phyloP scores from a whole-genome alignment of 2,797 vertebrate genomes.

The Graptemys geographica region DNA sequence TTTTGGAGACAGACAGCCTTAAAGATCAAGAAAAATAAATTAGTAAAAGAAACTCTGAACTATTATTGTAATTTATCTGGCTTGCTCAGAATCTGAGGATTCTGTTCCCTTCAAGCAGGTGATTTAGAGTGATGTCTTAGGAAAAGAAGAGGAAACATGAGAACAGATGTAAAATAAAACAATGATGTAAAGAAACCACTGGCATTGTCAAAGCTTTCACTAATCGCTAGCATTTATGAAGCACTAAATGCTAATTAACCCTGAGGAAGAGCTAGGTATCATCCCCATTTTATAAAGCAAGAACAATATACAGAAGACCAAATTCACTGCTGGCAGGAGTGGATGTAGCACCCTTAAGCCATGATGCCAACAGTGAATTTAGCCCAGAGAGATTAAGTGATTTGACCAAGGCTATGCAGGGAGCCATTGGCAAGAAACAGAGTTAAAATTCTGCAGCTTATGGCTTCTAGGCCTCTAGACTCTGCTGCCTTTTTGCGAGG shows the following conservation, averaged over 20 bases:
- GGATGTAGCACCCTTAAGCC: background rate
- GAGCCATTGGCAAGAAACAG: background rate
- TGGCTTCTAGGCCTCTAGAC: background rate
- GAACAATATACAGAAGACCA: background rate
- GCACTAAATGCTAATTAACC: background rate
- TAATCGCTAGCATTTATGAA: background rate
- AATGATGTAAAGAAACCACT: slow-evolving; percentile 31
- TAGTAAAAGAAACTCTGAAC: slow-evolving; percentile 46
- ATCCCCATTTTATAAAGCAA: background rate
- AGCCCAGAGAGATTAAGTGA: background rate
- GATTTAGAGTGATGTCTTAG: slow-evolving; percentile 58
- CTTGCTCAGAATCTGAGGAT: slow-evolving; percentile 21
- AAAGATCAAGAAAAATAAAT: slow-evolving; percentile 58
- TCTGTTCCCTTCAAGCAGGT: slow-evolving; percentile 49
- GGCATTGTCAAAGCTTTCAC: background rate
- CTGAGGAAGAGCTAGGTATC: background rate
- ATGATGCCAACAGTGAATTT: background rate
- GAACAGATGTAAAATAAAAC: slow-evolving; percentile 51
- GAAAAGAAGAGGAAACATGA: slow-evolving; percentile 82
- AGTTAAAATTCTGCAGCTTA: background rate
- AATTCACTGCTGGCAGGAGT: background rate
- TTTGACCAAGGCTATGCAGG: background rate
- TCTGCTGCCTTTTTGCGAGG: background rate
- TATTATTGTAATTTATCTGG: slow-evolving; percentile 63
- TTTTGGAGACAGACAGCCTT: background rate